Evolutionary conservation across 2,113 vertebrate species (phyloP), one percentile per base, ranked within the genome.

Genomic region (Caranx ignobilis): DNA sequence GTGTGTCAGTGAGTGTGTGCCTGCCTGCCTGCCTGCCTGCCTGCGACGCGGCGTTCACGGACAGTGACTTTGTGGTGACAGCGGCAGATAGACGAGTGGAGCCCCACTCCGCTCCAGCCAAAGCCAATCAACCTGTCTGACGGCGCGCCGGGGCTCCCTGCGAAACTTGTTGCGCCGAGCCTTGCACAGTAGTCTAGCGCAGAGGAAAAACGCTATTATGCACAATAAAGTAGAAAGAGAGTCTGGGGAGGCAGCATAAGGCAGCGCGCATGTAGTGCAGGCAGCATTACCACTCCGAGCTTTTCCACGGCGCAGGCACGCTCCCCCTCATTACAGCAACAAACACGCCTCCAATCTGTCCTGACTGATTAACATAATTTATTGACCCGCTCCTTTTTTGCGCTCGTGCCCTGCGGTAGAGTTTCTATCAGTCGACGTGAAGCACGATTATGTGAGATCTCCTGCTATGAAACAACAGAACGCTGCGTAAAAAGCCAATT

Each of bases 271-370:
- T 39, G 71, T 9, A 64, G 78, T 66, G 76, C 79, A 88, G 82
- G 72, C 82, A 65, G 83, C 62, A 18, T 84, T 78, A 73, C 57
- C 56, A 48, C 81, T 77, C 62, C 19, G 75, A 70, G 89, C 47
- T 83, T 86, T 78, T 82, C 74, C 85, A 54, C 77, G 48, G 63
- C 57, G 81, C 74, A 68, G 55, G 67, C 85, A 72, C 57, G 78
- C 79, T 61, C 81, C 76, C 77, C 79, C 82, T 89, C 73, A 76
- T 86, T 82, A 88, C 74, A 59, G 67, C 88, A 78, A 9, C 87
- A 92, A 92, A 86, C 92, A 92, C 90, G 91, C 94, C 93, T 92
- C 91, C 88, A 82, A 81, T 79, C 69, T 80, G 79, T 32, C 61
- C 75, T 2, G 19, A n/a, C 76, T 82, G 50, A 92, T 92, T 89